Percentiles rank a stretch among this genome's conserved stretches.
Conservation (phyloP, 2,113 vertebrate genomes). For the Nibea albiflora region DNA sequence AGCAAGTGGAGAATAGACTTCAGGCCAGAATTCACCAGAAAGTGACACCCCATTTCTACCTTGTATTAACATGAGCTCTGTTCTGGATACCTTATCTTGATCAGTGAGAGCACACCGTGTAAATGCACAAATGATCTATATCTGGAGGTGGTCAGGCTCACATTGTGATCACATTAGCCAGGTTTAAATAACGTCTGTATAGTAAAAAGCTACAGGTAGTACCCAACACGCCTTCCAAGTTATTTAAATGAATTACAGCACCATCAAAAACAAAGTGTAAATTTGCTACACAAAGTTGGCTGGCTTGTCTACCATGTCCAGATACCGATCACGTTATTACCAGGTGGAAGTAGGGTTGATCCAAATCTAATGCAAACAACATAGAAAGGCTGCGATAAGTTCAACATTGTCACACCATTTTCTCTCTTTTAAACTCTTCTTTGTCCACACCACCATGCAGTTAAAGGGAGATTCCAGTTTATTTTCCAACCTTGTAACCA, state of each 20-base stretch:
- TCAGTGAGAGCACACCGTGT: neutral
- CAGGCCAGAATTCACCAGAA: neutral
- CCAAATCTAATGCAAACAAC: neutral
- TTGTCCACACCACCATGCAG: neutral
- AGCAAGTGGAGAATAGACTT: neutral
- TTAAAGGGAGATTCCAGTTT: slow-evolving; percentile 6
- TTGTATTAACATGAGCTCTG: neutral
- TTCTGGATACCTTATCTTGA: neutral
- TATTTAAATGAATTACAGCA: neutral
- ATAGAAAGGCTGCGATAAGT: neutral
- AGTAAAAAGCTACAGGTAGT: neutral
- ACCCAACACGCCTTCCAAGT: neutral
- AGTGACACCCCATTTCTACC: neutral
- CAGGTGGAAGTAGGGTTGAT: neutral
- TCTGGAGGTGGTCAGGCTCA: neutral
- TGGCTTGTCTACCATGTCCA: neutral
- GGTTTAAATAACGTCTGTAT: neutral
- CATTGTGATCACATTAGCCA: neutral
- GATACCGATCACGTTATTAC: neutral
- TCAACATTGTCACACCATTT: neutral
- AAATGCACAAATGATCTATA: neutral
- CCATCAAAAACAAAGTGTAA: neutral
- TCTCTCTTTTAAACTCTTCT: neutral
- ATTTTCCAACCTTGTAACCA: neutral
- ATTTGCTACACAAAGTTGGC: neutral